Base-by-base conservation (phyloP, 2,888 invertebrate genomes). In the Cantharis nigra region DNA sequence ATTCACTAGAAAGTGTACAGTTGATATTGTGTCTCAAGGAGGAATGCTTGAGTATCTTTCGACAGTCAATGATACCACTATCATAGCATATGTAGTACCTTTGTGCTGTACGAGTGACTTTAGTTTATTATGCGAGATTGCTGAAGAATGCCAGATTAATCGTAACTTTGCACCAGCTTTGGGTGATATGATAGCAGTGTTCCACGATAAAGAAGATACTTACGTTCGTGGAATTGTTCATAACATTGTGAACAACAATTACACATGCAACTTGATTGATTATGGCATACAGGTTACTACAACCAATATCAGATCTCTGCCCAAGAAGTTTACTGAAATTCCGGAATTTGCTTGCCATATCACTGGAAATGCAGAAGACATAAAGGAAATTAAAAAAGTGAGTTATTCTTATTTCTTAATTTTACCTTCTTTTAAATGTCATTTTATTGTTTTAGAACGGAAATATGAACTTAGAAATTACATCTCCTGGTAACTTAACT, bases 261-360 rank as follows among this genome's bases (percentile, higher is more conserved):
- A 80, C 70, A 73, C 30, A 23, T 78, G 79, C 16, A 81, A 80
- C 10, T 78, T 82, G 18, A 75, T 83, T 26, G 83, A 83, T 79
- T 83, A 74, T 71, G 83, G 82, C 4, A 63, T 26, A n/a, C 70
- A 80, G 11, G 65, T 70, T 28, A 70, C 69, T 9, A 74, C 76
- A 1, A n/a, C 65, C 67, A 70, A 79, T 71, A 71, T 82, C 28
- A 62, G 77, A 26, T 33, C 69, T 13, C 71, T 83, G 9, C 78
- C 75, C 3, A 69, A 80, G 11, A 74, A 78, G 49, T 80, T 72
- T 30, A 26, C 16, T 2, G 74, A 73, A 18, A 75, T 82, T 70
- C 80, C 80, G 9, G 81, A 81, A 72, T 82, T 82, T 74, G 62
- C 79, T 49, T 81, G 81, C 33, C 65, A 75, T 9, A 80, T 80